phyloP scores from a whole-genome alignment of 2,113 vertebrate genomes.

The Forbesichthys papilliferus region DNA sequence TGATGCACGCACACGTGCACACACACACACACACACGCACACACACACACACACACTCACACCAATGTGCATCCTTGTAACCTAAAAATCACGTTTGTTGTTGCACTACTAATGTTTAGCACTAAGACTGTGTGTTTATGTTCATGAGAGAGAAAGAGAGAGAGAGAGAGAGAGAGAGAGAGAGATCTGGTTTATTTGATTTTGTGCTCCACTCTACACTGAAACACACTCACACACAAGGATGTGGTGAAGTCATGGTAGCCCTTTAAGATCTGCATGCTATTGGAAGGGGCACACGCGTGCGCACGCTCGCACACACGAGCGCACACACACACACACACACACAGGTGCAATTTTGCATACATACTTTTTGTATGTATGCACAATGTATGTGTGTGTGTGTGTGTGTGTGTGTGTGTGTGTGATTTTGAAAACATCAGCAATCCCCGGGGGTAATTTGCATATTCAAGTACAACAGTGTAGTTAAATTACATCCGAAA shows the following conservation, averaged over 20 bases:
- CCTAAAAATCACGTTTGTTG: constrained; percentile 48
- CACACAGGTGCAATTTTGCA: not conserved
- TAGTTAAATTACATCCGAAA: constrained; percentile 68
- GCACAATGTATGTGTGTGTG: constrained; percentile 18
- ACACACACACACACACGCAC: not conserved
- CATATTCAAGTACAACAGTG: constrained; percentile 66
- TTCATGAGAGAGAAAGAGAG: constrained; percentile 5
- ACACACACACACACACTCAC: constrained; percentile 15
- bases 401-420: constrained; percentile 20
- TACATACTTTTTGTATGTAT: not conserved
- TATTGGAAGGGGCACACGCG: constrained; percentile 46
- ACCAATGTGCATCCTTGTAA: constrained; percentile 47
- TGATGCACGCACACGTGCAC: not conserved
- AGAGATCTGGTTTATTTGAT: not conserved
- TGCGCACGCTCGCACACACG: constrained; percentile 13
- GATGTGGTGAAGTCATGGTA: constrained; percentile 53
- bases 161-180: constrained; percentile 22
- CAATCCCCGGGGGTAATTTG: constrained; percentile 56
- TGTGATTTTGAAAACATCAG: constrained; percentile 56
- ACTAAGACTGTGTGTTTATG: constrained; percentile 30
- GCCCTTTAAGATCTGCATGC: constrained; percentile 23
- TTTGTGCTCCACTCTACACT: not conserved
- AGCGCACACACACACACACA: not conserved
- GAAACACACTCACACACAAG: constrained; percentile 18
- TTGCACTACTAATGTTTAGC: constrained; percentile 20